Evolutionary conservation across 2,113 vertebrate genomes (phyloP).

Genomic region (Oryzias melastigma): DNA sequence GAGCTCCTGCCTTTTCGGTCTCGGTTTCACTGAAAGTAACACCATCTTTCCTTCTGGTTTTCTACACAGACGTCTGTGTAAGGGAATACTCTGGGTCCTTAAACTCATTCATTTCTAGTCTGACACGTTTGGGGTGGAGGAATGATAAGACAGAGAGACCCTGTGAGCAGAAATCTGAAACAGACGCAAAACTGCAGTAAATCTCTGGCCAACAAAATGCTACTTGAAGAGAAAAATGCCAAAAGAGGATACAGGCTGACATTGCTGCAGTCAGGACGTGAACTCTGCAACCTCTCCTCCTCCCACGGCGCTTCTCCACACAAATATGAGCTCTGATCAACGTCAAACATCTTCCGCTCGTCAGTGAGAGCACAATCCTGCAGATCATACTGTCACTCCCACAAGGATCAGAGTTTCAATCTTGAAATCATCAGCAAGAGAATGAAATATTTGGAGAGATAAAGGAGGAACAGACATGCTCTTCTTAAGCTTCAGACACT

Average conservation of each 20-base stretch:
- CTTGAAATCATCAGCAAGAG: slow-evolving; percentile 16
- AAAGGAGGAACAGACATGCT: slow-evolving; percentile 13
- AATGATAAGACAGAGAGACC: slow-evolving; percentile 5
- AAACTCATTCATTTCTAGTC: no score
- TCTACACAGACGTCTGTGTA: no score
- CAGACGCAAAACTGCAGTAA: slow-evolving; percentile 2
- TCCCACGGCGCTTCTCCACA: slow-evolving; percentile 31
- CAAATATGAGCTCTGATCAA: slow-evolving; percentile 22
- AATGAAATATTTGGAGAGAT: slow-evolving; percentile 7
- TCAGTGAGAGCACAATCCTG: slow-evolving; percentile 18
- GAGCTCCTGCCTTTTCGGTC: no score
- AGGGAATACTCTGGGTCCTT: no score
- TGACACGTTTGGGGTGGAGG: not conserved
- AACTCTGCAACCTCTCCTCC: slow-evolving; percentile 43
- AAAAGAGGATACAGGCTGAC: not conserved
- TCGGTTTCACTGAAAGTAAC: no score
- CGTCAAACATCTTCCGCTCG: slow-evolving; percentile 29
- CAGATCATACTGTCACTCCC: slow-evolving; percentile 19
- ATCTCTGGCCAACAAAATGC: slow-evolving; percentile 12
- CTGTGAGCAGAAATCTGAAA: slow-evolving; percentile 16
- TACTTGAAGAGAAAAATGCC: slow-evolving; percentile 20
- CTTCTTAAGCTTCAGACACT: no score
- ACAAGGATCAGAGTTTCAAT: slow-evolving; percentile 11
- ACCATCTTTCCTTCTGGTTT: no score
- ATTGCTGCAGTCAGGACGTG: slow-evolving; percentile 15